Evolutionary conservation across 2,888 invertebrate species (phyloP), one percentile per base, ranked within the genome.

Genomic region (Hecatera dysodea): DNA sequence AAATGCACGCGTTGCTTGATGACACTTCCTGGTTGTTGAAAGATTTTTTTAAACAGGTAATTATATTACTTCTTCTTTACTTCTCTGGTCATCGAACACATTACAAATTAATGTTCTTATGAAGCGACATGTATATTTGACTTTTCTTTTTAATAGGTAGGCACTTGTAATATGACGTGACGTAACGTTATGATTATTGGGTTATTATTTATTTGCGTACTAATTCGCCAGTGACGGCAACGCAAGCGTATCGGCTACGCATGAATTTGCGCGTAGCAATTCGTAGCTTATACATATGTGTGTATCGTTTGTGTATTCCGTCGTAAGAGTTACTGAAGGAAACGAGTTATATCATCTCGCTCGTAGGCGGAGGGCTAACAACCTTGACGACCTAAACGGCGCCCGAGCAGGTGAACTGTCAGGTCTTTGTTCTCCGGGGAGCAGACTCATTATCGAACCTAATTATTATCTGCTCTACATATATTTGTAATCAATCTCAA

Each of bases 221-320:
- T 73, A 60, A 78, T 78, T 74, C 56, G 53, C 50, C 11, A 68
- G 61, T 66, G 75, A 69, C 69, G 79, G 62, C 57, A 59, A 70
- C 36, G 44, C 78, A 69, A 65, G 65, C 65, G 69, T 78, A 60
- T 66, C 75, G 48, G 78, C 65, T 75, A 78, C 80, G 78, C 80
- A 79, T 78, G 75, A 53, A 75, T 79, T 78, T 75, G 65, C 53
- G 75, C 80, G 78, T 79, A 78, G 80, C 80, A 79, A 79, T 70
- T 74, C 78, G 70, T 79, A 78, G 80, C 79, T 48, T 79, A 64
- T 78, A 59, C 78, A 64, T 64, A 8, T 7, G 7, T 8, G n/a
- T n/a, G n/a, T 33, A 48, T 65, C 61, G 77, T 64, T 65, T 67
- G 60, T 60, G 67, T 60, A 52, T 73, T 78, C 44, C 62, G 56